Percentiles rank a stretch among this genome's conserved stretches.
phyloP scores from a whole-genome alignment of 2,113 vertebrate genomes.

The Pedionomus torquatus region DNA sequence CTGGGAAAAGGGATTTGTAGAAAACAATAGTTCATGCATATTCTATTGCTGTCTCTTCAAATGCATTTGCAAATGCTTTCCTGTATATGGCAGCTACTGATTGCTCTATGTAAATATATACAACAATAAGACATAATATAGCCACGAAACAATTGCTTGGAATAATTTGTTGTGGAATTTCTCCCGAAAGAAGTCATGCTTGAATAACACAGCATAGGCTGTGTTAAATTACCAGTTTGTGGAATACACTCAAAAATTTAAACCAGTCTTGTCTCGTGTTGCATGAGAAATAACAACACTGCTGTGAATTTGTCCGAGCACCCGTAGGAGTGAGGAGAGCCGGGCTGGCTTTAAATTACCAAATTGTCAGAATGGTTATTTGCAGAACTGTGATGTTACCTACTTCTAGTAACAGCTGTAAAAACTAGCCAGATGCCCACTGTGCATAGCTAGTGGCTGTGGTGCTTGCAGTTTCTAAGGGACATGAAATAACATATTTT shows the following conservation, averaged over 20 bases:
- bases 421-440: neutral
- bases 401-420: neutral
- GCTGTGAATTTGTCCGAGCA: neutral
- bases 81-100: neutral
- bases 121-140: neutral
- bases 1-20: neutral
- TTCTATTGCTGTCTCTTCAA: neutral
- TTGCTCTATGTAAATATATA: neutral
- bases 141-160: neutral
- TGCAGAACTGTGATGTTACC: neutral
- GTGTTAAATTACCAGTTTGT: neutral
- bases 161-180: neutral
- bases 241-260: neutral
- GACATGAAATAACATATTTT: neutral
- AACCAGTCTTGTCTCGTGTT: neutral
- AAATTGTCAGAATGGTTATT: neutral
- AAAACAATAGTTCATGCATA: neutral
- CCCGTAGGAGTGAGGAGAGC: neutral
- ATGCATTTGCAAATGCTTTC: neutral
- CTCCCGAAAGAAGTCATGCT: neutral
- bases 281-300: neutral
- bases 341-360: neutral
- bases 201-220: neutral
- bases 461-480: neutral
- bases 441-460: neutral